Base-by-base conservation (phyloP, 2,113 vertebrate species). In the Pungitius pungitius region DNA sequence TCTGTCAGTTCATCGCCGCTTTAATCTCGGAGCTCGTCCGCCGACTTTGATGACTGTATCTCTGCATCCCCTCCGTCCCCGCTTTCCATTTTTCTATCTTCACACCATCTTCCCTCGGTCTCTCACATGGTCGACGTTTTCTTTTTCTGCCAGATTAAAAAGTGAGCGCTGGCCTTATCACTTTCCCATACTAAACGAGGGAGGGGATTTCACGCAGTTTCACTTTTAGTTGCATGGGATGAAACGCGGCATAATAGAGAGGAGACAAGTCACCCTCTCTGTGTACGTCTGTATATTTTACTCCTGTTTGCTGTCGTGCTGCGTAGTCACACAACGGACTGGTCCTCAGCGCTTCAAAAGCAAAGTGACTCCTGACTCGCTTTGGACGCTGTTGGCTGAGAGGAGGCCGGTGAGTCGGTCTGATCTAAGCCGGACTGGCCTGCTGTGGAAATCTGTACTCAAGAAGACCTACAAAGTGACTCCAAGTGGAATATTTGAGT, bases 311-410 rank as follows among this genome's bases (percentile, higher is more conserved):
- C 30, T 3, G 11, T 69, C 81, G 18, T 2, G 27, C 78, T 68
- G 78, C 2, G 30, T 73, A 82, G 69, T 59, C 58, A 72, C 87
- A 74, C 47, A 56, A 69, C 82, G 47, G 71, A 74, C 66, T 59
- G 65, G 45, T 79, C 81, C 54, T 59, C 40, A 13, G 27, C 1
- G 74, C 83, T 87, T 88, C 83, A 87, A 86, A 86, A 54, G 52
- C 65, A 27, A 69, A 65, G 73, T 42, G 80, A 75, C 66, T 78
- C 58, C 58, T 73, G 80, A 76, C 63, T 76, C 20, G 55, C 52
- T 68, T 66, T 17, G 71, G 78, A 80, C 62, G n/a, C 68, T 49
- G 55, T 26, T 61, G 73, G 77, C 24, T 58, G 77, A 68, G 49
- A 73, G 61, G 49, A 60, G 27, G 20, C 71, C n/a, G 68, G 40